Base-by-base conservation (phyloP, 53 echinoderm and acorn worm genomes). In the Henricia sp. region DNA sequence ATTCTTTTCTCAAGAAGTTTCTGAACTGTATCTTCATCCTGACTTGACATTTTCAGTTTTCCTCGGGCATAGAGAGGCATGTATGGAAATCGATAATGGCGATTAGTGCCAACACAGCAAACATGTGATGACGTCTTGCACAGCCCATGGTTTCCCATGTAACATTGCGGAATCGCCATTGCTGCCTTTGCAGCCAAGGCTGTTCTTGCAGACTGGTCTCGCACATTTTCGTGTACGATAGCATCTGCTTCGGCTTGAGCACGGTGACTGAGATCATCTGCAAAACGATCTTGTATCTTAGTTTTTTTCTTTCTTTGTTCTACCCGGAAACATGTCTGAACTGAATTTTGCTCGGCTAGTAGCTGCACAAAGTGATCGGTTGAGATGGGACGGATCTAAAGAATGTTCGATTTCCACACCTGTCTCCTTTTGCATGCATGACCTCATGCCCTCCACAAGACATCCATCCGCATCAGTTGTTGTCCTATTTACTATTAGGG, bases 401-500 rank as follows among this genome's bases (percentile, higher is more conserved):
- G 16, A 30, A 60, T 19, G 2, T 2, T 32, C 33, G 4, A 34
- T 60, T 32, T 60, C 60, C 33, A 29, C 1, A 29, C 60, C 32
- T 12, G 52, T 16, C 23, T 1, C 5, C 2, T 19, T 52, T 52
- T 52, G 29, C 84, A 89, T 89, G n/a, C 26, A 9, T 51, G 35
- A 25, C 9, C n/a, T 42, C 0, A 89, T 39, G 25, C 89, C 76
- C 6, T 84, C 30, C 26, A 72, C 62, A 33, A 78, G 42, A 50
- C 82, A 64, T 2, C 84, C 76, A 16, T 84, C 69, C 13, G 84
- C 70, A 37, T 69, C 70, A 19, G 84, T 84, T 53, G 84, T 77
- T 14, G 77, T 54, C 27, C 77, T 74, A 27, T 74, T 57, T 0
- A 77, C 70, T 0, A 13, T 26, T 1, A 82, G 27, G 6, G 62